These are phyloP conservation scores for Lithophane ornitopus DNA, from an alignment of 2,888 invertebrate species.

Conservation along the genomic window DNA sequence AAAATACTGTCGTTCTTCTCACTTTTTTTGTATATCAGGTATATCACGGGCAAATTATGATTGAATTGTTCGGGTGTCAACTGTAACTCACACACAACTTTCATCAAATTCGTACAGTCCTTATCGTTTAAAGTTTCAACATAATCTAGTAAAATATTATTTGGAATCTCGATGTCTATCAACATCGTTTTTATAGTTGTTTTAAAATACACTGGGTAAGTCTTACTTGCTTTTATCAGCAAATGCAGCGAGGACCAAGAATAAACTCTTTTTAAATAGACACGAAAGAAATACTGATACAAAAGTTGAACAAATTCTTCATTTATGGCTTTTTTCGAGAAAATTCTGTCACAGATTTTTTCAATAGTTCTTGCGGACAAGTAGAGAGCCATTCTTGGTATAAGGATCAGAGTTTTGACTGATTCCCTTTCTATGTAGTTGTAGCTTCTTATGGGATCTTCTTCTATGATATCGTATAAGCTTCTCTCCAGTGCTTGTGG, in stretches of 20 bases:
- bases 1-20: conserved; percentile 16
- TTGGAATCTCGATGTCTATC: conserved; percentile 11
- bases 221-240: conserved; percentile 51
- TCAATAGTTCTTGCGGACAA: conserved; percentile 38
- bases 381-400: conserved; percentile 38
- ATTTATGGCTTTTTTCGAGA: conserved; percentile 25
- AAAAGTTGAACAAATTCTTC: conserved; percentile 35
- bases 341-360: conserved; percentile 31
- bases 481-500: conserved; percentile 19
- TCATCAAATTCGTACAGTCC: conserved; percentile 25
- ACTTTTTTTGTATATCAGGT: conserved; percentile 44
- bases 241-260: conserved; percentile 52
- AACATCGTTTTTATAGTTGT: conserved; percentile 18
- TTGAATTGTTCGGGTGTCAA: conserved; percentile 21
- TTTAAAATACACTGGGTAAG: conserved; percentile 34
- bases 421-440: conserved; percentile 36
- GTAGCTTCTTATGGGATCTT: conserved; percentile 39
- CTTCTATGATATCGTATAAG: conserved; percentile 42
- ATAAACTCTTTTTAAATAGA: conserved; percentile 37
- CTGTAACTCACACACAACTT: conserved; percentile 9
- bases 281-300: conserved; percentile 38
- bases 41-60: conserved; percentile 23
- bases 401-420: background rate
- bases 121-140: conserved; percentile 29
- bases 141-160: conserved; percentile 47